These are phyloP conservation scores for Rugalucina vietnamica DNA, from an alignment of 2,888 invertebrate genomes.

Conservation along the genomic window DNA sequence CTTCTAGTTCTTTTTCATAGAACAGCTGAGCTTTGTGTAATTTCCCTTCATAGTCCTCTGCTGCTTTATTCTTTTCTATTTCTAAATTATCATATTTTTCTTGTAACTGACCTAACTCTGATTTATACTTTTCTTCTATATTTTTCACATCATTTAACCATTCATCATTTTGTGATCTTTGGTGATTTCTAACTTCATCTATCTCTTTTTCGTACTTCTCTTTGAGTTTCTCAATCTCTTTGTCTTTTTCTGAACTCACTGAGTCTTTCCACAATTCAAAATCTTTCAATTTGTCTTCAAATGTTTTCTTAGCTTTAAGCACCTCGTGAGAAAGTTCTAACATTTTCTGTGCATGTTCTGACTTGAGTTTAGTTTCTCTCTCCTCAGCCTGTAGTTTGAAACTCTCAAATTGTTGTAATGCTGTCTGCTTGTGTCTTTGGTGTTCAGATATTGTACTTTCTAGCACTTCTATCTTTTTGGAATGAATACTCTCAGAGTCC, in stretches of 20 bases:
- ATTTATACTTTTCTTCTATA: slow-evolving; percentile 75
- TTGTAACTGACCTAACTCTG: slow-evolving; percentile 72
- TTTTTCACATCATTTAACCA: slow-evolving; percentile 73
- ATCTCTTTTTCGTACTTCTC: slow-evolving; percentile 76
- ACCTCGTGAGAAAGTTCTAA: slow-evolving; percentile 80
- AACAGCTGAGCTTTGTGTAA: slow-evolving; percentile 81
- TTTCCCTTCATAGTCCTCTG: slow-evolving; percentile 81
- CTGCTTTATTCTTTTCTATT: slow-evolving; percentile 71
- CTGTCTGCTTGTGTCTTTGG: slow-evolving; percentile 70
- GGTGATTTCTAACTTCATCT: slow-evolving; percentile 71
- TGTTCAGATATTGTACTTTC: slow-evolving; percentile 75
- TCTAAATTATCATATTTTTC: slow-evolving; percentile 67
- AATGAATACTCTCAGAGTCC: slow-evolving; percentile 70
- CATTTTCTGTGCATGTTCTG: slow-evolving; percentile 77
- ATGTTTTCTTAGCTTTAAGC: slow-evolving; percentile 77
- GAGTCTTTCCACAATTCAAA: slow-evolving; percentile 75
- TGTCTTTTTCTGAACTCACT: slow-evolving; percentile 75
- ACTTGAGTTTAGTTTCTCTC: slow-evolving; percentile 73
- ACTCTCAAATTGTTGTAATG: slow-evolving; percentile 74
- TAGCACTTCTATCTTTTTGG: slow-evolving; percentile 71
- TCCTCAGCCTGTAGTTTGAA: slow-evolving; percentile 75
- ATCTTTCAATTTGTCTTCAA: slow-evolving; percentile 78
- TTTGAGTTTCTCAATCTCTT: slow-evolving; percentile 73
- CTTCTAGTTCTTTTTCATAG: slow-evolving; percentile 82
- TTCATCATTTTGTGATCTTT: slow-evolving; percentile 72